Conservation (phyloP, 2,113 vertebrate species). For the Hippoglossus stenolepis region DNA sequence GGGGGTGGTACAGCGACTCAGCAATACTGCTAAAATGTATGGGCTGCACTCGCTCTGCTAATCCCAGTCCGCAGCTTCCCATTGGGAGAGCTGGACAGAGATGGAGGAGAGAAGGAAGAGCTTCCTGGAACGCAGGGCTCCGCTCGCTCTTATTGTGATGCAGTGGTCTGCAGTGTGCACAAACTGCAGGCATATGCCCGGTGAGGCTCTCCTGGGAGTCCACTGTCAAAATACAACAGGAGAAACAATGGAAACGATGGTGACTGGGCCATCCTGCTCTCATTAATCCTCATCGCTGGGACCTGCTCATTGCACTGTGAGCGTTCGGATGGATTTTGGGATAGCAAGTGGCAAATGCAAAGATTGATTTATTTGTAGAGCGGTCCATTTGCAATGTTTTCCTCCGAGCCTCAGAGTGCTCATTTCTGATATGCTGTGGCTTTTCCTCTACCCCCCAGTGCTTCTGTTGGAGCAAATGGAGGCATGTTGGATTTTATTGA, state of each 20-base stretch:
- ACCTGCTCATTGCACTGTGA: constrained; percentile 43
- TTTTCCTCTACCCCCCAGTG: constrained; percentile 54
- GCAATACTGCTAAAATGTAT: constrained; percentile 67
- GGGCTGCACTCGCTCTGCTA: constrained; percentile 61
- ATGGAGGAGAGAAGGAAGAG: constrained; percentile 64
- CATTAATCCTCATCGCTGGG: constrained; percentile 77
- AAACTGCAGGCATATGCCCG: constrained; percentile 36
- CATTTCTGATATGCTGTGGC: constrained; percentile 67
- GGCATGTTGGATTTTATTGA: constrained; percentile 71
- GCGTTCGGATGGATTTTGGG: constrained; percentile 68
- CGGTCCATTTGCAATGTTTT: constrained; percentile 72
- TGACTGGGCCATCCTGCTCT: constrained; percentile 59
- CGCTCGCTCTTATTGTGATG: constrained; percentile 29
- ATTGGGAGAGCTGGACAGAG: constrained; percentile 68
- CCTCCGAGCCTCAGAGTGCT: constrained; percentile 61
- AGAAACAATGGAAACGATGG: constrained; percentile 59
- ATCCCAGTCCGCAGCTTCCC: constrained; percentile 62
- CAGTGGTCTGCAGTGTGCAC: constrained; percentile 51
- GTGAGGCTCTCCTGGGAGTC: constrained; percentile 53
- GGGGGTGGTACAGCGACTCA: constrained; percentile 56
- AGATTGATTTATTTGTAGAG: constrained; percentile 76
- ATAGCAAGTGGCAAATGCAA: constrained; percentile 65
- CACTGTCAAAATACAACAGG: constrained; percentile 69
- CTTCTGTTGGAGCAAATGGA: constrained; percentile 70
- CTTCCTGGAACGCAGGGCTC: constrained; percentile 55